Conservation (phyloP, 2,113 vertebrate genomes). For the Laticauda colubrina region DNA sequence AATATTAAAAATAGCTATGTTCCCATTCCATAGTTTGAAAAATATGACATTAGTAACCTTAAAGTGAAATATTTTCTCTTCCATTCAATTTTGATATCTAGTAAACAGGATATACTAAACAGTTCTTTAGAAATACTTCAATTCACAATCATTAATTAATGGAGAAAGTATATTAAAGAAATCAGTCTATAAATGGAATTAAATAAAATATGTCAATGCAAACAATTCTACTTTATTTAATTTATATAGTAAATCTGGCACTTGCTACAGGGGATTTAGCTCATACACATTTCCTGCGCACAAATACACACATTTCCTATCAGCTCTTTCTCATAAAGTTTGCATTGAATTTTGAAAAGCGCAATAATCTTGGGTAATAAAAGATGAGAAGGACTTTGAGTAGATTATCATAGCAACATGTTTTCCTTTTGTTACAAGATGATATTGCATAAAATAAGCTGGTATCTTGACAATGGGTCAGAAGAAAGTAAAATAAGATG, state of each 20-base stretch:
- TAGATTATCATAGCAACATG: not conserved
- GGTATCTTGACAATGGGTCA: not conserved
- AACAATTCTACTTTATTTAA: not conserved
- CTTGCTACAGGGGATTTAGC: not conserved
- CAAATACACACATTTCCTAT: not conserved
- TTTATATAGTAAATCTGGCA: not conserved
- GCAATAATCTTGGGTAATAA: not conserved
- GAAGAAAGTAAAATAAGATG: not conserved
- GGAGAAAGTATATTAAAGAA: not conserved
- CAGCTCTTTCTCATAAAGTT: not conserved
- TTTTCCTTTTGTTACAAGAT: not conserved
- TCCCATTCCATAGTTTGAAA: not conserved
- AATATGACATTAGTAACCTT: not conserved
- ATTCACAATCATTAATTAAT: not conserved
- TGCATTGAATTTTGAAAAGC: not conserved
- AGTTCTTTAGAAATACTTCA: not conserved
- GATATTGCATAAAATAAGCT: not conserved
- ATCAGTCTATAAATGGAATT: not conserved
- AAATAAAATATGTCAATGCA: not conserved
- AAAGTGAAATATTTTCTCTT: not conserved
- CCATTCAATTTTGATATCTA: accelerated
- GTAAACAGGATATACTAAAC: not conserved
- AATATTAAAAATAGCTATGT: not conserved
- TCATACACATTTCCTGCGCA: not conserved
- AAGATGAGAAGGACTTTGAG: not conserved